Percentiles rank a stretch among this genome's conserved stretches.
phyloP scores from a whole-genome alignment of 2,113 vertebrate genomes.

The Brachypteracias leptosomus region DNA sequence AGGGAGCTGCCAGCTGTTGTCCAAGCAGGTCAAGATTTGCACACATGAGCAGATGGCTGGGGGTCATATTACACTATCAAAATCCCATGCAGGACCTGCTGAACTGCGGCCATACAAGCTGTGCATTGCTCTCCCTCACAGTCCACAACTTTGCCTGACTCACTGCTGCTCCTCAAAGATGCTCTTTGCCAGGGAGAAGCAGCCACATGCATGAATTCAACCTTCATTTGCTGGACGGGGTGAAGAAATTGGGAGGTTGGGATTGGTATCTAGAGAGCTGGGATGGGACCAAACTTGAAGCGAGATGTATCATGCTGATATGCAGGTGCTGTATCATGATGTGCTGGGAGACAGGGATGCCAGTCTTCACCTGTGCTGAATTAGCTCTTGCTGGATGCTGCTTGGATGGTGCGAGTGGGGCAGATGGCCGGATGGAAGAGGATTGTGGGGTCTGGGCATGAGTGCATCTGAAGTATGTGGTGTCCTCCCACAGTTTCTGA shows the following conservation, averaged over 20 bases:
- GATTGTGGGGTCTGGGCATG: not conserved
- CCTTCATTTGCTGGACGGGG: not conserved
- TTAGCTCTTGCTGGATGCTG: not conserved
- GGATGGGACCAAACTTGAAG: not conserved
- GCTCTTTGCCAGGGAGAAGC: not conserved
- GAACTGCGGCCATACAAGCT: not conserved
- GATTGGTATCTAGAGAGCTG: not conserved
- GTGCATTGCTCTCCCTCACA: not conserved
- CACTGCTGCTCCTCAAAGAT: fast-evolving
- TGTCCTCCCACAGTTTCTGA: not conserved
- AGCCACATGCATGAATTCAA: not conserved
- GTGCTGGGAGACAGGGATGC: fast-evolving
- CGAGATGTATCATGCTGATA: not conserved
- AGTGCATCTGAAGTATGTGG: not conserved
- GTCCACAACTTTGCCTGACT: not conserved
- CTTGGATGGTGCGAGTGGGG: not conserved
- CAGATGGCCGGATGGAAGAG: not conserved
- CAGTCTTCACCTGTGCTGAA: fast-evolving
- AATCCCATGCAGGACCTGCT: not conserved
- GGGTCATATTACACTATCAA: not conserved
- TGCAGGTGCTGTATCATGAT: not conserved
- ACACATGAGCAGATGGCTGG: not conserved
- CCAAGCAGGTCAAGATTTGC: not conserved
- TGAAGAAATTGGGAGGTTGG: not conserved
- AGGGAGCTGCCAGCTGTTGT: not conserved